Evolutionary conservation across 92 coral and sea anemone genomes (phyloP), one percentile per base, ranked within the genome.

Genomic region (Paragorgia papillata): DNA sequence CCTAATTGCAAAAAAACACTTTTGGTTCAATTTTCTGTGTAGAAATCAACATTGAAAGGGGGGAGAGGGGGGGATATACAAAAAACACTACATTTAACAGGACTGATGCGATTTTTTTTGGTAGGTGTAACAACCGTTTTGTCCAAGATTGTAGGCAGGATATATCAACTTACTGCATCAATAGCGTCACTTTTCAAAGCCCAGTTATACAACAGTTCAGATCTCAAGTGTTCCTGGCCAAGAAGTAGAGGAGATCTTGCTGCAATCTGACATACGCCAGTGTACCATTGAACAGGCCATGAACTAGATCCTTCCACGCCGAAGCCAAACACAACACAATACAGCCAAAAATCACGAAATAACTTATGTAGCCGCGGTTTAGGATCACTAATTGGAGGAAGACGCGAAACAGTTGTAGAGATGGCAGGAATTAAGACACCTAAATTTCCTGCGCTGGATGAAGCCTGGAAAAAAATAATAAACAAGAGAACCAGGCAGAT

Each of bases 381-480:
- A 79, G 96, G 96, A 82, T 93, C 97, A 26, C 83, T 83, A n/a
- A 93, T 90, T 8, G 87, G 88, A 39, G 91, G 97, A n/a, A 90
- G 91, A 1, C 96, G 96, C 39, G 81, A 60, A 73, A 90, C 85
- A 3, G 83, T 91, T 9, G 86, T 91, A 0, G 99, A 88, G 32
- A 95, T 85, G 68, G 92, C 99, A 3, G 99, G 99, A 26, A 95
- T 89, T 3, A 95, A 85, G 33, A 95, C 90, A 29, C 99, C 99
- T 29, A 95, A 92, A 62, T 95, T 91, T 21, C 99, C 99, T 31
- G 99, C 99, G 69, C 95, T 95, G n/a, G 99, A 95, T 17, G 99
- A 95, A 2, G 97, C 97, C 92, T 92, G 60, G 14, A 51, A 28
- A 55, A 15, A 54, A n/a, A n/a, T n/a, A n/a, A n/a, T n/a, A n/a